Percentiles rank a stretch among this genome's conserved stretches.
These are phyloP conservation scores for Myzus persicae DNA, from an alignment of 1,140 invertebrate genomes.

Conservation along the genomic window DNA sequence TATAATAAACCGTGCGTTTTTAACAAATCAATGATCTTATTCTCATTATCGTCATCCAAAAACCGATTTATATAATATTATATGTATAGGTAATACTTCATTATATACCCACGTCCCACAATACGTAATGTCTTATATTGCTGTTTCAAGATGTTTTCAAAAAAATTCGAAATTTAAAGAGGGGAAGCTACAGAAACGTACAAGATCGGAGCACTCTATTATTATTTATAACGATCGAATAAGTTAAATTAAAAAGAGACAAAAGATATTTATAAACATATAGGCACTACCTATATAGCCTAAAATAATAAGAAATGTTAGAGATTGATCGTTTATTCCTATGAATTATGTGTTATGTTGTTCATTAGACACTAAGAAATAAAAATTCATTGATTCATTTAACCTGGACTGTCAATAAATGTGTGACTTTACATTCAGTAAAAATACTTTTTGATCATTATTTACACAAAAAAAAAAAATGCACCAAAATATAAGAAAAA, in stretches of 20 bases:
- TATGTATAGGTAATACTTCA: no score
- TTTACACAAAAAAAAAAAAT: no score
- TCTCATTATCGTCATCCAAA: not conserved
- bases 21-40: not conserved
- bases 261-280: no score
- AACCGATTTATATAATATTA: not conserved
- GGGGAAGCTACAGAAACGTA: not conserved
- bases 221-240: not conserved
- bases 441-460: not conserved
- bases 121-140: not conserved
- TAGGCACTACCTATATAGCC: not conserved
- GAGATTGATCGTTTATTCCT: not conserved
- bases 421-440: not conserved
- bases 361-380: not conserved
- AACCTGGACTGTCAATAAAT: not conserved
- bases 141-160: not conserved
- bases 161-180: no score
- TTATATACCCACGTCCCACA: not conserved
- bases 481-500: no score
- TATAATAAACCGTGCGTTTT: conserved; percentile 52
- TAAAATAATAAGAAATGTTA: not conserved
- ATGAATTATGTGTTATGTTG: not conserved
- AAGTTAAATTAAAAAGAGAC: not conserved
- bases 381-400: not conserved
- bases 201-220: no score